Base-by-base conservation (phyloP, 2,113 vertebrate genomes). In the Illadopsis cleaveri region DNA sequence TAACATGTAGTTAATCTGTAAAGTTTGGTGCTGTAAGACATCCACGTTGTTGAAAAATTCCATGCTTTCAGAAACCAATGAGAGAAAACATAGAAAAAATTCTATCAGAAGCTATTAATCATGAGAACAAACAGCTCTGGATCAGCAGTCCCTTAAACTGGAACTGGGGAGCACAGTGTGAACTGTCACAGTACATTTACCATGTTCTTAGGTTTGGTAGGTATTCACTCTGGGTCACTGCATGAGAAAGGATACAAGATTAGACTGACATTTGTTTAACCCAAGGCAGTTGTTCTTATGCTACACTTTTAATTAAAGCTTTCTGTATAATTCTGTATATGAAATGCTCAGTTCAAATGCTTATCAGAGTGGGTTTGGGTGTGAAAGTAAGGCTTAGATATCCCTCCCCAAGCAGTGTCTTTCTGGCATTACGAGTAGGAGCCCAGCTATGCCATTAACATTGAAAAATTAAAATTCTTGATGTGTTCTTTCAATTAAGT, bases 181-280 rank as follows among this genome's bases (percentile, higher is more conserved):
- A 76, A 44, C 15, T 0, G 0, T 6, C 33, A 51, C 27, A 40
- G 53, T 15, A 45, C 10, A 16, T 80, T 53, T 77, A 53, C 58
- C 10, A 7, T 48, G 14, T 37, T 79, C 40, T 69, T 17, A 15
- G 5, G 11, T 70, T 65, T 83, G 17, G 11, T 40, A 71, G 19
- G 8, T 15, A n/a, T 40, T 40, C 22, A n/a, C 7, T 57, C 44
- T 33, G 9, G 27, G 37, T 69, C 27, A 68, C 27, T 51, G 30
- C 27, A 61, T 27, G 25, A 77, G 77, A 56, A 12, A n/a, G 3
- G 6, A 6, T 72, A 51, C 0, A 0, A 86, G 12, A 15, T 28
- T 45, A 73, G 28, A 11, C 6, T 69, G 45, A 23, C 2, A 23
- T 79, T 61, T 91, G 3, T 50, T 31, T 73, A 37, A 90, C 3